Conservation (phyloP, 2,888 invertebrate species). For the Caenorhabditis sulstoni region DNA sequence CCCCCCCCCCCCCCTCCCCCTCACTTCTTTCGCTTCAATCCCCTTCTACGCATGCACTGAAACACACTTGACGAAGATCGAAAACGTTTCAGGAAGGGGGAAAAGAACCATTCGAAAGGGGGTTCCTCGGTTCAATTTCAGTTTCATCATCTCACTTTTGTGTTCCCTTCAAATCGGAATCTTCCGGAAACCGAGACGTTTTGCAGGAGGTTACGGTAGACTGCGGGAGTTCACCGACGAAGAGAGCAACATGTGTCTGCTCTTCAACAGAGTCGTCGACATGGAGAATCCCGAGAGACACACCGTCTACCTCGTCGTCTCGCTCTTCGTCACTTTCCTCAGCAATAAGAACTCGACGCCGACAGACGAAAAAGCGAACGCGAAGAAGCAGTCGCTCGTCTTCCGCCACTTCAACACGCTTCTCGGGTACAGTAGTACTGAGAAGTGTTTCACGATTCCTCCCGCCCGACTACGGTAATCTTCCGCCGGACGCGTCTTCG, state of each 20-base stretch:
- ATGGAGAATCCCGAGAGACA: conserved; percentile 95
- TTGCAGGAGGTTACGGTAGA: conserved; percentile 83
- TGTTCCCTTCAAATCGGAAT: background rate
- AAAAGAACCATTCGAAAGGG: background rate
- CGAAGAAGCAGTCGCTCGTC: conserved; percentile 87
- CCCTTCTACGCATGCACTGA: conserved; percentile 37
- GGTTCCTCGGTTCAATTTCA: conserved; percentile 11
- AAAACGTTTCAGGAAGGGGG: conserved; percentile 11
- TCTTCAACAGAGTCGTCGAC: conserved; percentile 92
- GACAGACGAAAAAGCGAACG: conserved; percentile 78
- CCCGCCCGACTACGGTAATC: conserved; percentile 88
- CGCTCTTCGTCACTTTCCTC: conserved; percentile 89
- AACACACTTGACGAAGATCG: background rate
- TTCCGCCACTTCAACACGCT: conserved; percentile 92
- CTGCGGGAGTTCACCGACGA: conserved; percentile 89
- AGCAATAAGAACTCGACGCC: conserved; percentile 72
- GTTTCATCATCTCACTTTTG: conserved; percentile 10
- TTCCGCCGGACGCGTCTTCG: background rate
- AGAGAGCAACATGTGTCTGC: conserved; percentile 88
- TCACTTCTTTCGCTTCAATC: conserved; percentile 32
- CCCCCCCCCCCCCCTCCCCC: conserved; percentile 7
- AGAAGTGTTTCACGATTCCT: conserved; percentile 92
- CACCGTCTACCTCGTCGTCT: conserved; percentile 93
- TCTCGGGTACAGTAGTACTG: conserved; percentile 92
- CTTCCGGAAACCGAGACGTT: background rate